Base-by-base conservation (phyloP, 2,888 invertebrate genomes). In the Eustalomyia histrio region DNA sequence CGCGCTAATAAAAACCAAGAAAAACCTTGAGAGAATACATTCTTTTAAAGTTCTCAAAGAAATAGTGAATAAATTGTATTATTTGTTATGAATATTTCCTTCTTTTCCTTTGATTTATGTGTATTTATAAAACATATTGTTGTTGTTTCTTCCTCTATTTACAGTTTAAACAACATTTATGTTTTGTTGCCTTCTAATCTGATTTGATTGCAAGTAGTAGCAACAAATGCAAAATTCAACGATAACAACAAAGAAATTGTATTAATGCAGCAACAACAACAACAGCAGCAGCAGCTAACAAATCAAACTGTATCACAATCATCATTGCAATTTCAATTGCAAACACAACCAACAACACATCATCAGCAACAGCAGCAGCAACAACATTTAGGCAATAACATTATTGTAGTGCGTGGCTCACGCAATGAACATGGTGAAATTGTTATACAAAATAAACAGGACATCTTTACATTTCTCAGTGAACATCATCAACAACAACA, bases 371-470 rank as follows among this genome's bases (percentile, higher is more conserved):
- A 18, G 84, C 85, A 76, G 47, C 84, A 79, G 52, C 83, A 84
- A 21, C 85, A 86, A 76, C 85, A 85, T 82, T 86, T 85, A 83
- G 85, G 83, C 81, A 87, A 86, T 85, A 91, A 90, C 83, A 90
- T 91, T 64, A 90, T 91, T 57, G 86, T 91, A 82, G 85, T 91
- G 85, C 91, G 91, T 74, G 91, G 91, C 72, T 88, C 91, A 71
- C 89, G 91, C 82, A 90, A 90, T 65, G 91, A 91, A 84, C 90
- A 91, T 86, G 91, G 91, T 69, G 90, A 91, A 86, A 90, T 91
- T 84, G 90, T 91, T 78, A 89, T 91, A 81, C 91, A 91, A 84
- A 91, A 91, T 83, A 90, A 90, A 82, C 91, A 91, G 86, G 91
- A 91, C 80, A 89, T 91, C 79, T 88, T 91, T 67, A 90, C 88